Base-by-base conservation (phyloP, 2,113 vertebrate species). In the Ophthalmolycus amberensis region DNA sequence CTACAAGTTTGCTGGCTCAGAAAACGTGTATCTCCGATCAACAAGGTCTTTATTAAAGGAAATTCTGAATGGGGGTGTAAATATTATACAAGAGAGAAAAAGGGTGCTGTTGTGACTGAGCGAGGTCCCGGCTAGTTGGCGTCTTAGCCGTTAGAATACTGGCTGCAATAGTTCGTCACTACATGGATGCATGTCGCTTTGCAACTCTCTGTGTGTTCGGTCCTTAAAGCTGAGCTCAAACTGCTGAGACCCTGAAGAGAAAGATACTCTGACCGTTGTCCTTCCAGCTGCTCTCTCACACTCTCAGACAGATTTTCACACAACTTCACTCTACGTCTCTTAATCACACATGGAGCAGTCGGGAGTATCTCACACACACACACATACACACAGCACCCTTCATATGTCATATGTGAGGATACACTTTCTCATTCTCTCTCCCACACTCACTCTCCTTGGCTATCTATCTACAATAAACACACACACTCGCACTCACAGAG, bases 351-450 rank as follows among this genome's bases (percentile, higher is more conserved):
- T 5, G 42, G 27, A 80, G 58, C 14, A 63, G 38, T 50, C 70
- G 67, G 82, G 37, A 54, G 42, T 66, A 27, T 74, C 71, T 46
- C 59, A 69, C 73, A 82, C 75, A 70, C 77, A 85, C 79, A 85
- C 80, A 77, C 68, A 73, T 60, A 79, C 62, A 34, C 59, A 62
- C 59, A 68, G 9, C 40, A 29, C 44, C 58, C 69, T 12, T 40
- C 58, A 48, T 63, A 46, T 82, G 72, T 90, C 72, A 76, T 71
- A 80, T 75, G 66, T 72, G 75, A 90, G 76, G 78, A 90, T 74
- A 76, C 91, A 80, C 90, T 84, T 81, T 89, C 78, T 80, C 68
- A 77, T 70, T 79, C 82, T 60, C 65, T 82, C 90, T 90, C 90
- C 82, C 89, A 90, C 90, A 85, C 85, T 64, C 32, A 37, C 62